Conservation (phyloP, 2,113 vertebrate genomes). For the Oostethus manadensis region DNA sequence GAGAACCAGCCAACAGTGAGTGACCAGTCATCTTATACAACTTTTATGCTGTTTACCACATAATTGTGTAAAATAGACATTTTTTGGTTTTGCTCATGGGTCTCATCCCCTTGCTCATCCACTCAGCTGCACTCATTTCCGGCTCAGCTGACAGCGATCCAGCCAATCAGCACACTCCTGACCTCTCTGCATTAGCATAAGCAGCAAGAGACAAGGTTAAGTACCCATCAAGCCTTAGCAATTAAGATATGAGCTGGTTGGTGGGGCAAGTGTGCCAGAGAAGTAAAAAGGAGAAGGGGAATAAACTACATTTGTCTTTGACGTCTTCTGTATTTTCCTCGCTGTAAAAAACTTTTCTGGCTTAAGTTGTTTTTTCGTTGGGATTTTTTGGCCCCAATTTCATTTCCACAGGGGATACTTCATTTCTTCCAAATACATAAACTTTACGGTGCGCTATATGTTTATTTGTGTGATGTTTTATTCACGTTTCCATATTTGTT, state of each 20-base stretch:
- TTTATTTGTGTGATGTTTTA: slow-evolving; percentile 29
- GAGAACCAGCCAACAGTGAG: no score
- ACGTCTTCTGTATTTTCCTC: slow-evolving; percentile 16
- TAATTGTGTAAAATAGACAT: no score
- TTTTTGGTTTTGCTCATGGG: slow-evolving; percentile 24
- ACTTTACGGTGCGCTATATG: neutral
- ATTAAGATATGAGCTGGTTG: slow-evolving; percentile 58
- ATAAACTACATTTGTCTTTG: slow-evolving; percentile 35
- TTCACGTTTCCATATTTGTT: slow-evolving; percentile 23
- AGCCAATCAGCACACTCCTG: slow-evolving; percentile 60
- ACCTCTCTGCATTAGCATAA: slow-evolving; percentile 65
- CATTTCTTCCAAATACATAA: neutral
- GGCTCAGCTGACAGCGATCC: slow-evolving; percentile 60
- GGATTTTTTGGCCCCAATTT: slow-evolving; percentile 11
- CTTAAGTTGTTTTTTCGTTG: neutral
- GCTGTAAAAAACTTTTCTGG: slow-evolving; percentile 26
- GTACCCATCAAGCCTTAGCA: slow-evolving; percentile 66
- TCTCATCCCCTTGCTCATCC: slow-evolving; percentile 30
- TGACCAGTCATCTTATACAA: no score
- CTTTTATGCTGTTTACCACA: no score
- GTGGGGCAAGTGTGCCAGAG: slow-evolving; percentile 19
- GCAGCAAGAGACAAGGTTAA: slow-evolving; percentile 67
- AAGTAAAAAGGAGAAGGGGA: slow-evolving; percentile 5
- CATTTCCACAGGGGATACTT: slow-evolving; percentile 9
- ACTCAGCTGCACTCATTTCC: slow-evolving; percentile 59